Evolutionary conservation across 2,113 vertebrate species (phyloP), one percentile per base, ranked within the genome.

Genomic region (Poeciliopsis occidentalis): DNA sequence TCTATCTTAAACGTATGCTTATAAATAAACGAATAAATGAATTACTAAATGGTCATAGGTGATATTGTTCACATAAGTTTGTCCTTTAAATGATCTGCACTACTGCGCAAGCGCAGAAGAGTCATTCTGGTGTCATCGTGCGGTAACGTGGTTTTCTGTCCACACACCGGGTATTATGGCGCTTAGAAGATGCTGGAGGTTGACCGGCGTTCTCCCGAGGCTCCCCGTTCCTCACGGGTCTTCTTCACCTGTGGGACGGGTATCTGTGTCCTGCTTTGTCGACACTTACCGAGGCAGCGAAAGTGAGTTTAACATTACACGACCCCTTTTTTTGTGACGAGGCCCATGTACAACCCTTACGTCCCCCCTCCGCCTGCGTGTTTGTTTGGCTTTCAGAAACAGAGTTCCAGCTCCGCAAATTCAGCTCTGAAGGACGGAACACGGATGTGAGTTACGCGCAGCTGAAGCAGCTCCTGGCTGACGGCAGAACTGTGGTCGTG

Each of bases 381-480:
- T 39, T 71, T 71, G 47, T 80, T 81, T 60, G 37, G 32, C 11
- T 71, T 67, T 37, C 57, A 83, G 82, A 17, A n/a, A 31, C 54
- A 76, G 88, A 70, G 34, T 3, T 76, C 64, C 71, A 68, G 61
- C n/a, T 79, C n/a, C 88, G 92, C 57, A 34, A 81, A 24, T 95
- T 95, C 62, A 95, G 92, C 29, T 86, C 91, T 17, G 72, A 79
- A 15, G 77, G 66, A n/a, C 32, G 51, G 13, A 79, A 32, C 51
- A 83, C 83, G 0, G 67, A 65, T n/a, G 85, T 99, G 64, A 95
- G 91, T 27, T 97, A 97, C 29, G 88, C 86, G 4, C 89, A 97
- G 91, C 91, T 99, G 63, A 98, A 97, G 83, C 88, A 93, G 64
- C 83, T 97, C 79, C 88, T 98, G 79, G 91, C 92, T 27, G 84